Percentiles rank a stretch among this genome's conserved stretches.
Conservation (phyloP, 2,797 vertebrate species). For the Muscicapa striata region DNA sequence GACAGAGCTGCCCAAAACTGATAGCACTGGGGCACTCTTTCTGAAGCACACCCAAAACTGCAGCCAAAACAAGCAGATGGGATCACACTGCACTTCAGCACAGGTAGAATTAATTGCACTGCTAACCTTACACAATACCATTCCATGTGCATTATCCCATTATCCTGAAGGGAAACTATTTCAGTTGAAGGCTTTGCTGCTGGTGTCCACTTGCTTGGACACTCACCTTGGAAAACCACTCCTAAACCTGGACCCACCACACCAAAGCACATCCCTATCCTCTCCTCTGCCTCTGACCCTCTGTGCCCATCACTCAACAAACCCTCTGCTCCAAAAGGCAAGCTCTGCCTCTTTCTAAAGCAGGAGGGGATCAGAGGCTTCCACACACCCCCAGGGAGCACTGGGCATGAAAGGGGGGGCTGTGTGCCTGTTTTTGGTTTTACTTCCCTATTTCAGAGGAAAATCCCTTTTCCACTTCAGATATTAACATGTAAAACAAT, state of each 20-base stretch:
- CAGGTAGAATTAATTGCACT: background rate
- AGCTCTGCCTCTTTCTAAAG: background rate
- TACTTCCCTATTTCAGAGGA: background rate
- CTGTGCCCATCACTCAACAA: background rate
- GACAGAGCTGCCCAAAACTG: background rate
- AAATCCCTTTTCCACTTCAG: background rate
- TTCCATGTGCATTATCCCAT: background rate
- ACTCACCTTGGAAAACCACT: background rate
- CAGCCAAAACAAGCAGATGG: background rate
- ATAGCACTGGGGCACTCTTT: background rate
- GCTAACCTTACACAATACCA: background rate
- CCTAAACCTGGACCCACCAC: background rate
- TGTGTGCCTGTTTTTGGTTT: background rate
- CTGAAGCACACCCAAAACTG: background rate
- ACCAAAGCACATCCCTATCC: background rate
- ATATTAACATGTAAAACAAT: background rate
- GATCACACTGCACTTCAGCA: background rate
- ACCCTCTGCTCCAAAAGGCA: background rate
- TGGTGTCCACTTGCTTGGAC: background rate
- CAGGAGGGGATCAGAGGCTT: background rate
- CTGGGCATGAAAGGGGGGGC: rapidly evolving
- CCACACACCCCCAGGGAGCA: background rate
- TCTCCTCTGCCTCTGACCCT: background rate
- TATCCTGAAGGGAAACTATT: background rate
- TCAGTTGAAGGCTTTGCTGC: background rate